phyloP scores from a whole-genome alignment of 2,113 vertebrate species.

The Cathartes aura region DNA sequence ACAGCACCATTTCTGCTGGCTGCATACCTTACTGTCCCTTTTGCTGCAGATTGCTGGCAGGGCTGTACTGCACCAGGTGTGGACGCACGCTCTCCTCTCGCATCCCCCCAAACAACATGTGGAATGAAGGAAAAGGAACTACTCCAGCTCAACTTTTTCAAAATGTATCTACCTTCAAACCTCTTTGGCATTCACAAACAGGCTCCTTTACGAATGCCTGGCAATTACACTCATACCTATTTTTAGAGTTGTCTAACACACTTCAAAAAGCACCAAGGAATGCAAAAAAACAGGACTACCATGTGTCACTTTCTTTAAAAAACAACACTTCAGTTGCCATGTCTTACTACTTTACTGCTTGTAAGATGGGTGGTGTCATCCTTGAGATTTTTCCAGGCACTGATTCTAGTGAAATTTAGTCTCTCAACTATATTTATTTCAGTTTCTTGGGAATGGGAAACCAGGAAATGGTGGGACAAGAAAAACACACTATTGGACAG shows the following conservation, averaged over 20 bases:
- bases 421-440: background rate
- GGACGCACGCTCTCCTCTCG: rapidly evolving
- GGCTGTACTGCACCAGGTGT: rapidly evolving
- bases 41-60: background rate
- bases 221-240: background rate
- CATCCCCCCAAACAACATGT: rapidly evolving
- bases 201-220: background rate
- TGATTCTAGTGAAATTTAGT: background rate
- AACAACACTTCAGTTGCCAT: background rate
- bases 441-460: background rate
- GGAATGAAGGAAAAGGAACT: background rate
- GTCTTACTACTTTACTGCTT: background rate
- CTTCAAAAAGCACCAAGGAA: background rate
- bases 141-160: background rate
- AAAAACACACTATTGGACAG: background rate
- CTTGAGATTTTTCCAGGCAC: background rate
- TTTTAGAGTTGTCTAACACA: conserved; percentile 20
- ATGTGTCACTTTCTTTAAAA: background rate
- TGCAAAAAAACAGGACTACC: background rate
- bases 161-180: background rate
- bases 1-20: background rate
- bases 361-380: background rate
- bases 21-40: background rate
- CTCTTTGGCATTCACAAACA: background rate
- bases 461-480: background rate